Conservation (phyloP, 2,797 vertebrate species). For the Fistularia commersonii region DNA sequence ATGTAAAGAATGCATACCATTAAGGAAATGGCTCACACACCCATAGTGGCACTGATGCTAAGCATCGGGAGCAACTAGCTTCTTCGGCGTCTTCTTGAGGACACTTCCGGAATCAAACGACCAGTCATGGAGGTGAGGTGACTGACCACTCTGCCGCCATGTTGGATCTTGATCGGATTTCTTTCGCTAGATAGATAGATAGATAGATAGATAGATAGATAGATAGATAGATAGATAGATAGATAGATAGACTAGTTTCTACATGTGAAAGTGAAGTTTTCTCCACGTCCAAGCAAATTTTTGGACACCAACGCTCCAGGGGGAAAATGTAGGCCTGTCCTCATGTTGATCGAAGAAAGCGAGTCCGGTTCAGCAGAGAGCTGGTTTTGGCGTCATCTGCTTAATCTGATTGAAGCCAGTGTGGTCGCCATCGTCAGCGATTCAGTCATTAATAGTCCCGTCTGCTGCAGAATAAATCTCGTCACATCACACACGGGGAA, state of each 20-base stretch:
- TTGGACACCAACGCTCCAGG: too few relatives aligned
- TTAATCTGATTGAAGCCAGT: slow-evolving; percentile 64
- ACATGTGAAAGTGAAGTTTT: too few relatives aligned
- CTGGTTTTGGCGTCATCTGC: slow-evolving; percentile 59
- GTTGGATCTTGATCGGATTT: too few relatives aligned
- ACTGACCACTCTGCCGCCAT: too few relatives aligned
- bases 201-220: slow-evolving; percentile 3
- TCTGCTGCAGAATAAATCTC: slow-evolving; percentile 55
- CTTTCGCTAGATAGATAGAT: background rate
- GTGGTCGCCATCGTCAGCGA: slow-evolving; percentile 48
- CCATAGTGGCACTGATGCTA: background rate
- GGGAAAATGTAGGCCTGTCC: too few relatives aligned
- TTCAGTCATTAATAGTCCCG: slow-evolving; percentile 72
- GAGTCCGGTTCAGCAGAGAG: slow-evolving; percentile 42
- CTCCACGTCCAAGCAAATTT: too few relatives aligned
- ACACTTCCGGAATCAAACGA: too few relatives aligned
- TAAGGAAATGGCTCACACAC: slow-evolving; percentile 21
- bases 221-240: slow-evolving; percentile 1
- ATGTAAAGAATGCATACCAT: slow-evolving; percentile 37
- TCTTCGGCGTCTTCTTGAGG: too few relatives aligned
- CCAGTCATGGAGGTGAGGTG: too few relatives aligned
- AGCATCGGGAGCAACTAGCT: too few relatives aligned
- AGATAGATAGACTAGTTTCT: background rate
- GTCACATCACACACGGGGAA: slow-evolving; percentile 36
- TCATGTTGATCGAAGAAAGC: too few relatives aligned